Evolutionary conservation across 2,888 invertebrate species (phyloP), one percentile per base, ranked within the genome.

Genomic region (Brenthis daphne): DNA sequence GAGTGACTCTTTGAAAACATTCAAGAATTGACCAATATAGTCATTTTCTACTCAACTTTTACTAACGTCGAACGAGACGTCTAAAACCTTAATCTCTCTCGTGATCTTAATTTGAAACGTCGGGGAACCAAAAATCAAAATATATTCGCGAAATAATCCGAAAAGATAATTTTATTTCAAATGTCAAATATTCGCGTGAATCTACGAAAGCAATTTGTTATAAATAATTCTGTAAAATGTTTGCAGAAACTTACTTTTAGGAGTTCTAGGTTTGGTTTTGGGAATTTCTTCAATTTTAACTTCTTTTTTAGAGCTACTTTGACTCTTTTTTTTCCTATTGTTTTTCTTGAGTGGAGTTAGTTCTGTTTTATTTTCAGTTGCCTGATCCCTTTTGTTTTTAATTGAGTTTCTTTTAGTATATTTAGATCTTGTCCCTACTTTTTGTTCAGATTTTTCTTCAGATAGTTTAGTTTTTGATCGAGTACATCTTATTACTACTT

Each of bases 201-300:
- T 20, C 20, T 20, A 20, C 20, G 20, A 20, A 20, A 20, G 20
- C 20, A 20, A 20, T 20, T 20, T 20, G 20, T 20, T 29, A 37
- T 33, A 33, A n/a, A 53, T 58, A 48, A n/a, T 29, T 64, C 33
- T 24, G 24, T 24, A 57, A 58, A 56, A 56, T 8, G 16, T 14
- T n/a, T 5, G 2, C 1, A 13, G 5, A 13, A 3, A 82, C 82
- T 82, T 71, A 85, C 82, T 85, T 81, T 80, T 79, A 37, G 68
- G 67, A 57, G 72, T 68, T 67, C 74, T 78, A 54, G 65, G 66
- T 37, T 73, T 67, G 53, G 70, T 61, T 65, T 78, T 77, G 24
- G 73, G 74, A 51, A 71, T 75, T 54, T 82, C 80, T n/a, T 72
- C 70, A 70, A 75, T 72, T 74, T 79, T 77, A 5, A 79, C 76